phyloP scores from a whole-genome alignment of 2,888 invertebrate species.

The Megamerina dolium region DNA sequence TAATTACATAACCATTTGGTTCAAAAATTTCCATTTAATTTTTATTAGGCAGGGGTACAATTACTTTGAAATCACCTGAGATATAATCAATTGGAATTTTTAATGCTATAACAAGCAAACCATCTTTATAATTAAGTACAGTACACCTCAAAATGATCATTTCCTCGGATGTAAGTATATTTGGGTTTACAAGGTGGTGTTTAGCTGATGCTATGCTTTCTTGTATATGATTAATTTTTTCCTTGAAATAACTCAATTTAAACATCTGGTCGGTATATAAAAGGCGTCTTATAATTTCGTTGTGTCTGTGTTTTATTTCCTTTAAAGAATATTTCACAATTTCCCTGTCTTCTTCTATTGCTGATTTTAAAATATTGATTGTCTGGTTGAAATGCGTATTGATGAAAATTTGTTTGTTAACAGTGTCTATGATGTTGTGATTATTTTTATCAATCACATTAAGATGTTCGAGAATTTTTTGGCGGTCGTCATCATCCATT shows the following conservation, averaged over 20 bases:
- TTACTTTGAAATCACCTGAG: background rate
- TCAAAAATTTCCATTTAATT: background rate
- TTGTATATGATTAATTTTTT: conserved; percentile 4
- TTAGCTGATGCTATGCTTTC: background rate
- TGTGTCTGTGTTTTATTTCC: background rate
- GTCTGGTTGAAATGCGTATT: conserved; percentile 14
- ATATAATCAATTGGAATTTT: conserved; percentile 3
- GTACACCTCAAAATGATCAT: background rate
- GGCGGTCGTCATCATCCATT: conserved; percentile 10
- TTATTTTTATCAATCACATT: conserved; percentile 10
- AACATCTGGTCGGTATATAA: background rate
- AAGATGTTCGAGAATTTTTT: conserved; percentile 9
- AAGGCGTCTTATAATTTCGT: background rate
- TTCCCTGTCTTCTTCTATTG: conserved; percentile 4
- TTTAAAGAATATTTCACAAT: background rate
- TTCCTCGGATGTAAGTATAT: background rate
- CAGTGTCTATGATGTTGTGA: conserved; percentile 6
- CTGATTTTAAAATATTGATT: conserved; percentile 1
- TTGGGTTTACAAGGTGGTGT: background rate
- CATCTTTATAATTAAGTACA: background rate
- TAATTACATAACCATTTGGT: background rate
- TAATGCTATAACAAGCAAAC: background rate
- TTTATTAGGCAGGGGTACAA: background rate
- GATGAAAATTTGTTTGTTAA: conserved; percentile 14
- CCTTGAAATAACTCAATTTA: background rate